Evolutionary conservation across 2,888 invertebrate species (phyloP), one percentile per base, ranked within the genome.

Genomic region (Drepana falcataria): DNA sequence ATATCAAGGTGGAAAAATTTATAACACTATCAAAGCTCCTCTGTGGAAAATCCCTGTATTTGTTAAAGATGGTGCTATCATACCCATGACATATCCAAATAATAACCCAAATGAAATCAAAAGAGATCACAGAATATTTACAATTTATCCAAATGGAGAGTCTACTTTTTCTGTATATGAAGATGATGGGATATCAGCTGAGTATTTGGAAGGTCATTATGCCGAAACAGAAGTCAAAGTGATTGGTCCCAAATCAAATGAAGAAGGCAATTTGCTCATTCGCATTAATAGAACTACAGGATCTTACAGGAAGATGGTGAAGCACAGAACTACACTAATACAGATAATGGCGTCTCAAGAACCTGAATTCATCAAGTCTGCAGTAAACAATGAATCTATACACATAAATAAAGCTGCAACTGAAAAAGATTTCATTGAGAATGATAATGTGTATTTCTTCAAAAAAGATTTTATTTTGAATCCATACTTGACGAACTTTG

Each of bases 41-140:
- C 48, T 89, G 2, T 91, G 90, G 89, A 87, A 84, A 66, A 80
- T 87, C 56, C 91, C 90, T 35, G 73, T 90, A 7, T 90, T 87
- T 62, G 60, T 91, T 2, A 86, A 74, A 77, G 86, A 83, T 53
- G 90, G 90, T 34, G 82, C 88, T 21, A 83, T 91, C 47, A 76
- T 91, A 60, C 90, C 90, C n/a, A 80, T 87, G 74, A 75, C 76
- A 0, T 81, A 83, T 59, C 71, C 83, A 4, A 87, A 89, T 63
- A 90, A 91, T 58, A 89, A 88, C 63, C 83, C 83, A 1, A 64
- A 64, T 34, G 81, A 85, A 73, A 76, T 90, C 56, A 68, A 82
- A 59, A 81, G 80, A 64, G 72, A 81, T 53, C 58, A 60, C 6
- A 78, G 90, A 64, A 79, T 79, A 2, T 79, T 85, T 54, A 76